Base-by-base conservation (phyloP, 2,113 vertebrate genomes). In the Prunella himalayana region DNA sequence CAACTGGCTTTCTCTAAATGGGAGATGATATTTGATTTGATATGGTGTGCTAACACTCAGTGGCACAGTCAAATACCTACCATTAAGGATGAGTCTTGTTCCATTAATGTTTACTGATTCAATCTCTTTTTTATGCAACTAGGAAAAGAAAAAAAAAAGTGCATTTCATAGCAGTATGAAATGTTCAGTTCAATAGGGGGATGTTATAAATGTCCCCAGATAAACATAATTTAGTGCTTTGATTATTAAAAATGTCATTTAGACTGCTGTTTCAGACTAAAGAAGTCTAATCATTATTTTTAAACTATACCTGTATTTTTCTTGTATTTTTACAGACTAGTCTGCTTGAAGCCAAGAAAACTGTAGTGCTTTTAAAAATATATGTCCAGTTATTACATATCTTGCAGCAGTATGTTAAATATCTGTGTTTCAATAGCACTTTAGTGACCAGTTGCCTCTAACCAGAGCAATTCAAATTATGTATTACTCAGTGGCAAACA, bases 31-130 rank as follows among this genome's bases (percentile, higher is more conserved):
- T 68, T 54, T 73, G 49, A n/a, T 71, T 54, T 73, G 49, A n/a
- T 71, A 8, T 28, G 23, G 44, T 88, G 20, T 33, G 13, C 44
- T n/a, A 76, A 72, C 27, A 47, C 53, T 45, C 14, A 37, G 1
- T 12, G 13, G 41, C 80, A 49, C 27, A 51, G 69, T 10, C 83
- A 64, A 42, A 35, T 80, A 96, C 97, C 59, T 97, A 99, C 99
- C 99, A 19, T 98, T 98, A 37, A 99, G 98, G 92, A 99, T 93
- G 10, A 98, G 97, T 88, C 96, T 98, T 61, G 99, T 99, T 93
- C 99, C 99, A 12, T 98, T 96, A 33, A 99, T 96, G 63, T 99
- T 99, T 92, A 99, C 86, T 6, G 98, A 98, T 95, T 99, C 99
- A 92, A 99, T 98, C 86, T 98, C 97, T 90, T 98, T 97, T 97